Evolutionary conservation across 2,888 invertebrate genomes (phyloP).

Genomic region (Diarsia mendica): DNA sequence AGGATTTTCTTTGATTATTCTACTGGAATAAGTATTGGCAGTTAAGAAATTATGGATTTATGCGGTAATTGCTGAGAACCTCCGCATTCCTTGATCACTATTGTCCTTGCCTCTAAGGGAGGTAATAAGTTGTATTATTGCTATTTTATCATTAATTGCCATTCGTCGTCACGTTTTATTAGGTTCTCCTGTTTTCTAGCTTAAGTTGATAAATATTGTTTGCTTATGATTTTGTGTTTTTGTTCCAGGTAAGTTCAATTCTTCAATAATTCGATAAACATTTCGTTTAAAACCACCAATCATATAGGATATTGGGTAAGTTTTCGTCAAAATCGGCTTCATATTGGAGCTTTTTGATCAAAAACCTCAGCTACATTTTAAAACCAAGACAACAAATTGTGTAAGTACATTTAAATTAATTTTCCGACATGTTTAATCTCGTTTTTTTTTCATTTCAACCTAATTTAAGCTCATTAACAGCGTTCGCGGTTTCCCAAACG

Average conservation of each 20-base stretch:
- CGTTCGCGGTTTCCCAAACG: slow-evolving; percentile 54
- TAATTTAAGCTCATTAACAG: slow-evolving; percentile 59
- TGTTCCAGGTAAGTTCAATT: slow-evolving; percentile 57
- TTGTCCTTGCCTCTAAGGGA: not conserved
- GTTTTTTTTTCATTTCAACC: slow-evolving; percentile 35
- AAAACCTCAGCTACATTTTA: not conserved
- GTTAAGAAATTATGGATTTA: slow-evolving; percentile 30
- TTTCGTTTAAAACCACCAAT: not conserved
- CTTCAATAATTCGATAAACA: not conserved
- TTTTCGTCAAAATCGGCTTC: not conserved
- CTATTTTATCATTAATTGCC: not conserved
- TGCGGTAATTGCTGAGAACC: not conserved
- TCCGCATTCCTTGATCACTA: slow-evolving; percentile 24
- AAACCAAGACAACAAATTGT: not conserved
- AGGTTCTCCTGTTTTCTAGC: not conserved
- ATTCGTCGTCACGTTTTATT: not conserved
- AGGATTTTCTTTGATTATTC: slow-evolving; percentile 34
- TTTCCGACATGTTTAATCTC: slow-evolving; percentile 29
- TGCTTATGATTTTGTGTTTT: slow-evolving; percentile 26
- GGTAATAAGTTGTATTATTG: not conserved
- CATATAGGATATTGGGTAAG: slow-evolving; percentile 19
- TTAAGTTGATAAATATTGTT: not conserved
- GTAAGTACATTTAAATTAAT: slow-evolving; percentile 15
- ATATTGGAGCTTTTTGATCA: no score
- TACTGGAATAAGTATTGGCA: slow-evolving; percentile 17